phyloP scores from a whole-genome alignment of 2,113 vertebrate genomes.

The Acrocephalus kingi region DNA sequence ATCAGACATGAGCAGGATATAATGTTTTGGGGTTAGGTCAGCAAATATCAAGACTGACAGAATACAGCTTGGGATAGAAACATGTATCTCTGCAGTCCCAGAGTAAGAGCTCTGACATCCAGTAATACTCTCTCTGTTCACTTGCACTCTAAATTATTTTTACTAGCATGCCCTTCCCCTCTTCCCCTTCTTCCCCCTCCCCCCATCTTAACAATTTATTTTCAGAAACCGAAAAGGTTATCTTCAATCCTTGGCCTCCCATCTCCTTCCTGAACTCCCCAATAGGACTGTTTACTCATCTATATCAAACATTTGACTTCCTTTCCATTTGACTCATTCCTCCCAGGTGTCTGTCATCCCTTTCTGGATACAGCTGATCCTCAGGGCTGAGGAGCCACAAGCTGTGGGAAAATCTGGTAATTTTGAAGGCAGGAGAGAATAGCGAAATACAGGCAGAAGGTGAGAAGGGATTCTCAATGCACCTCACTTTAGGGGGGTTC shows the following conservation, averaged over 20 bases:
- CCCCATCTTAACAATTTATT: not conserved
- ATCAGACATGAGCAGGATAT: not conserved
- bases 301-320: not conserved
- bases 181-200: not conserved
- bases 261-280: not conserved
- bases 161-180: not conserved
- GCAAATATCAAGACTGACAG: not conserved
- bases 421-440: not conserved
- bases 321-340: constrained; percentile 26
- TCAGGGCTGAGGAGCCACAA: not conserved
- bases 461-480: not conserved
- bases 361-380: not conserved
- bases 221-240: not conserved
- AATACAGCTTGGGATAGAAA: not conserved
- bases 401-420: not conserved
- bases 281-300: not conserved
- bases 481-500: not conserved
- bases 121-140: not conserved
- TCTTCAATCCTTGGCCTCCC: not conserved
- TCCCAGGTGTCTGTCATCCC: not conserved
- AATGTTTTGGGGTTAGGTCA: not conserved
- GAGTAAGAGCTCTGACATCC: not conserved
- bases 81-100: not conserved
- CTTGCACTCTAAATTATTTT: not conserved
- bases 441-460: not conserved